A percentile compares a stretch with the other conserved stretches of the same genome.
phyloP scores from a whole-genome alignment of 2,113 vertebrate genomes.

The Osmerus eperlanus region DNA sequence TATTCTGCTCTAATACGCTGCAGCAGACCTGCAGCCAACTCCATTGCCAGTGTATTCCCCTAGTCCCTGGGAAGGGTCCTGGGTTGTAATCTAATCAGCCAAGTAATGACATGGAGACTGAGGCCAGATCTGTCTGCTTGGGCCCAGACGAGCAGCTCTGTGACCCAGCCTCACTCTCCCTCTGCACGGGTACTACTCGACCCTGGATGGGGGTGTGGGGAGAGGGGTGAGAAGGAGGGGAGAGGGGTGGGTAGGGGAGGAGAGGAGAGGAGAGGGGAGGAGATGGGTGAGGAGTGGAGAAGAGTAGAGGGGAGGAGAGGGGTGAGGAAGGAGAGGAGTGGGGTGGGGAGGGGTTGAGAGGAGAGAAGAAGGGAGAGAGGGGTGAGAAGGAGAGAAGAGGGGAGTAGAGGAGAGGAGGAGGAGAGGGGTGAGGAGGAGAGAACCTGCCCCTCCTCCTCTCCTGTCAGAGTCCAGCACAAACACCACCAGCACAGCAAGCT shows the following conservation, averaged over 20 bases:
- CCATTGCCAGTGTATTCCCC: slow-evolving; percentile 28
- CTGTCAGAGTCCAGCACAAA: slow-evolving; percentile 18
- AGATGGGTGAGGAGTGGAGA: not conserved
- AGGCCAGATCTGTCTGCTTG: slow-evolving; percentile 22
- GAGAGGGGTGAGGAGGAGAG: not conserved
- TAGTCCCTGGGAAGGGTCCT: slow-evolving; percentile 15
- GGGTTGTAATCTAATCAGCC: slow-evolving; percentile 48
- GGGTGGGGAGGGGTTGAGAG: not conserved
- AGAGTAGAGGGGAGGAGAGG: not conserved
- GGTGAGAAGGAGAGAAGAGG: not conserved
- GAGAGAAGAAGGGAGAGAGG: not conserved
- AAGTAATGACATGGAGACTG: slow-evolving; percentile 28
- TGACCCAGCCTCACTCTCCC: slow-evolving; percentile 16
- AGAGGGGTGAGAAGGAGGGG: not conserved
- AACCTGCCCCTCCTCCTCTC: not conserved
- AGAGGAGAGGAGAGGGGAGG: not conserved
- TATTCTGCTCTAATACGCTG: slow-evolving; percentile 49
- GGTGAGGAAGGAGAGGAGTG: not conserved
- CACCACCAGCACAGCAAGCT: slow-evolving; percentile 11
- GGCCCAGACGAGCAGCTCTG: not conserved
- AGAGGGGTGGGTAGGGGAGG: not conserved
- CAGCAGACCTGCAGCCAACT: slow-evolving; percentile 26
- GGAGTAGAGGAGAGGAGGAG: not conserved
- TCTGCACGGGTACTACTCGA: not conserved
- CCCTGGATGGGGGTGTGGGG: not conserved